A percentile compares a stretch with the other conserved stretches of the same genome.
Conservation (phyloP, 2,797 vertebrate species). For the Dicrostonyx torquatus region DNA sequence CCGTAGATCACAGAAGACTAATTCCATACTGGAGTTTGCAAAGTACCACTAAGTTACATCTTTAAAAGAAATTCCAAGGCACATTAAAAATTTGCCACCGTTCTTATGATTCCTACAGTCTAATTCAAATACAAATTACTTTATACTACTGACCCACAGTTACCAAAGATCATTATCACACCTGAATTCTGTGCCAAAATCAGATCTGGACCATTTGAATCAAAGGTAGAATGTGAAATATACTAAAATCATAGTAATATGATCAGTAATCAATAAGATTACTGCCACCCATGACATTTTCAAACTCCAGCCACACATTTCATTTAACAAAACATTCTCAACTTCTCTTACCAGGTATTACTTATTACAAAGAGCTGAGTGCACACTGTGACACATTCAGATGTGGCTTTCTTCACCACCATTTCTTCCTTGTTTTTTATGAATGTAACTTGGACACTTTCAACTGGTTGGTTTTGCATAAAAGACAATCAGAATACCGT, state of each 20-base stretch:
- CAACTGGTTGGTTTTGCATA: slow-evolving; percentile 41
- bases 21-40: background rate
- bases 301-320: background rate
- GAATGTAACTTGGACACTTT: slow-evolving; percentile 5
- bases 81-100: background rate
- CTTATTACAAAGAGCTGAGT: slow-evolving; percentile 22
- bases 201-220: slow-evolving; percentile 1
- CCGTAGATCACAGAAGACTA: background rate
- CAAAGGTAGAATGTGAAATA: background rate
- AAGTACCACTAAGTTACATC: background rate
- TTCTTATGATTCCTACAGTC: slow-evolving; percentile 18
- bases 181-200: slow-evolving; percentile 33
- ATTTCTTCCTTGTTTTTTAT: slow-evolving; percentile 40
- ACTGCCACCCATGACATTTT: background rate
- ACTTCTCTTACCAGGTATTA: background rate
- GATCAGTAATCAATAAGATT: slow-evolving; percentile 26
- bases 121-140: slow-evolving; percentile 5
- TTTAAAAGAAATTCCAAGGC: slow-evolving; percentile 16
- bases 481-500: background rate
- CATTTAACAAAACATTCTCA: slow-evolving; percentile 34
- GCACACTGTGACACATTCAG: rapidly evolving
- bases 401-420: background rate
- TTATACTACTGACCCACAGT: background rate
- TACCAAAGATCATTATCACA: slow-evolving; percentile 33
- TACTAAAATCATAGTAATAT: background rate